A percentile compares a stretch with the other conserved stretches of the same genome.
phyloP scores from a whole-genome alignment of 1,140 invertebrate genomes.

The Cotesia glomerata region DNA sequence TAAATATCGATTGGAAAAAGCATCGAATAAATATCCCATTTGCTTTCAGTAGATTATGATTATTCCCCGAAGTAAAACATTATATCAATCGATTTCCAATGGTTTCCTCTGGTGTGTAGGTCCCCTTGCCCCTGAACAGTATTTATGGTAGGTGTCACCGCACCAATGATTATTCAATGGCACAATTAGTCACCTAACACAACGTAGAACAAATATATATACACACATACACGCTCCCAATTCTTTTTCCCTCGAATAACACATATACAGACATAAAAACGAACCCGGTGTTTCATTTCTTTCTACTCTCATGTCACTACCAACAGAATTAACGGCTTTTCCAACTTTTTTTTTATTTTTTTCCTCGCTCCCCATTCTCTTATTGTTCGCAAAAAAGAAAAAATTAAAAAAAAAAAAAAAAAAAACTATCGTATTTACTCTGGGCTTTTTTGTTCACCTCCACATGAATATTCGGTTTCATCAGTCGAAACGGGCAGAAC shows the following conservation, averaged over 20 bases:
- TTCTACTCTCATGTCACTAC: background rate
- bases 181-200: conserved; percentile 20
- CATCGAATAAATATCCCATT: too few species aligned
- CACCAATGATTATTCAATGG: conserved; percentile 21
- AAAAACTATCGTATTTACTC: background rate
- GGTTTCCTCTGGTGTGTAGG: background rate
- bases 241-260: background rate
- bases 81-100: conserved; percentile 1
- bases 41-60: background rate
- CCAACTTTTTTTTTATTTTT: background rate
- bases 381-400: background rate
- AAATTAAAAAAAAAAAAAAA: background rate
- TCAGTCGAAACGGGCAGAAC: conserved; percentile 5
- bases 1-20: too few species aligned
- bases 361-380: background rate
- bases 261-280: background rate
- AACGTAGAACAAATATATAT: background rate
- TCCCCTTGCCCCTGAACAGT: background rate
- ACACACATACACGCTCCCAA: background rate
- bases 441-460: background rate
- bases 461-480: conserved; percentile 17
- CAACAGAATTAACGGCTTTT: conserved; percentile 16
- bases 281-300: conserved; percentile 7
- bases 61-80: background rate
- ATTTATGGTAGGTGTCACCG: conserved; percentile 20